These are phyloP conservation scores for Gymnocypris eckloni DNA, from an alignment of 2,797 vertebrate species.

Conservation along the genomic window DNA sequence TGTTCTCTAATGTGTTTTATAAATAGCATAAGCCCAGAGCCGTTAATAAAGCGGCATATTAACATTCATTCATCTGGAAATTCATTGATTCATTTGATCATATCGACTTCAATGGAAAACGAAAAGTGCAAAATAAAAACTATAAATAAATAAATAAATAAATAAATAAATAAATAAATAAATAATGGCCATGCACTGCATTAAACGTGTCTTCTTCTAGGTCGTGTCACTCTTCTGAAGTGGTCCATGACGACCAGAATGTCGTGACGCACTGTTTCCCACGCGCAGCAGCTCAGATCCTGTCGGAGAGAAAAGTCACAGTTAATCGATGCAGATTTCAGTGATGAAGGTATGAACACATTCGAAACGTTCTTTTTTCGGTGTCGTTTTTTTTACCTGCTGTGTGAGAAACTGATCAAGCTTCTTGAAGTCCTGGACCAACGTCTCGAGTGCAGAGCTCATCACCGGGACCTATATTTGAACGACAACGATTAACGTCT, in stretches of 20 bases:
- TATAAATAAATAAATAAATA: background rate
- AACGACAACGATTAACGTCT: background rate
- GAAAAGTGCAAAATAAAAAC: background rate
- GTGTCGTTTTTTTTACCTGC: slow-evolving; percentile 10
- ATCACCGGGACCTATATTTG: background rate
- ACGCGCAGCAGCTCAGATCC: slow-evolving; percentile 43
- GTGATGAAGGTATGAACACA: background rate
- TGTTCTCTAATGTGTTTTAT: background rate
- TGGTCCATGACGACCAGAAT: slow-evolving; percentile 25
- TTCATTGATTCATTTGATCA: background rate
- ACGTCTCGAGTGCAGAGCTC: background rate
- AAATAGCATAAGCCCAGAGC: background rate
- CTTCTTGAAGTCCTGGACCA: slow-evolving; percentile 15
- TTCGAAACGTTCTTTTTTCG: too few relatives aligned
- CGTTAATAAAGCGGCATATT: background rate
- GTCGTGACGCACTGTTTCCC: slow-evolving; percentile 48
- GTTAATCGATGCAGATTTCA: background rate
- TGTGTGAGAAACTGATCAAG: background rate
- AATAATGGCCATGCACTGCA: background rate
- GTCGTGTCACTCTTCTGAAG: slow-evolving; percentile 2
- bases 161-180: background rate
- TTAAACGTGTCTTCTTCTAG: background rate
- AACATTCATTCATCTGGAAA: background rate
- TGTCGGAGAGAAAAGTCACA: background rate
- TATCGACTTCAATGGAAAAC: background rate